Base-by-base conservation (phyloP, 2,797 vertebrate species). In the Leptoclinus maculatus region DNA sequence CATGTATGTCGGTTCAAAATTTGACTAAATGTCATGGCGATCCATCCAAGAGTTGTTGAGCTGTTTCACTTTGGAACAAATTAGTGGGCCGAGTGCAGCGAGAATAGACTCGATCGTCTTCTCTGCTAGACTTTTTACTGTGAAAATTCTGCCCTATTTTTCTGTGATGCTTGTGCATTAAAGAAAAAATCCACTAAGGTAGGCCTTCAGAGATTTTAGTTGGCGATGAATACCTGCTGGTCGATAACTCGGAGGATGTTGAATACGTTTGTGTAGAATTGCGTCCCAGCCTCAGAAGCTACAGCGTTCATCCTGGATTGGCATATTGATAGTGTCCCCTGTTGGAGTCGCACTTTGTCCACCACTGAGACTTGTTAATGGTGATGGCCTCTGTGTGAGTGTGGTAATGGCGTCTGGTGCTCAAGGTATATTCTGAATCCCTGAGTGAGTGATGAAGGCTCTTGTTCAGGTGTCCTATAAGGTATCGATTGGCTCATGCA, bases 341-440 rank as follows among this genome's bases (percentile, higher is more conserved):
- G 79, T 80, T 85, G 75, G 80, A 83, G 66, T 83, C 25, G 16
- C 74, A 43, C 71, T 74, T 34, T 41, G 58, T 66, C 65, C 39
- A 25, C 76, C 64, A 62, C 73, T 66, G 60, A 87, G 72, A 83
- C 59, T 64, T 83, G 68, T 74, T 87, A 85, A 91, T 91, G 74
- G 72, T 72, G 54, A 77, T 72, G n/a, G 67, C 51, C 71, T 76
- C 49, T 81, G 54, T 41, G 71, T 47, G 59, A 81, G 62, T n/a
- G 9, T 17, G 53, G 32, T 34, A 34, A 62, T 59, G 43, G 53
- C 68, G n/a, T 85, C 54, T 66, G 64, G 7, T 58, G 47, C 67
- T 76, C 16, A 45, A 58, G 38, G 29, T 74, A 25, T 76, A 45
- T 66, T 75, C 56, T 54, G 17, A 68, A 64, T 78, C 23, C 11